phyloP scores from a whole-genome alignment of 2,888 invertebrate genomes.

The Eubasilissa splendida region DNA sequence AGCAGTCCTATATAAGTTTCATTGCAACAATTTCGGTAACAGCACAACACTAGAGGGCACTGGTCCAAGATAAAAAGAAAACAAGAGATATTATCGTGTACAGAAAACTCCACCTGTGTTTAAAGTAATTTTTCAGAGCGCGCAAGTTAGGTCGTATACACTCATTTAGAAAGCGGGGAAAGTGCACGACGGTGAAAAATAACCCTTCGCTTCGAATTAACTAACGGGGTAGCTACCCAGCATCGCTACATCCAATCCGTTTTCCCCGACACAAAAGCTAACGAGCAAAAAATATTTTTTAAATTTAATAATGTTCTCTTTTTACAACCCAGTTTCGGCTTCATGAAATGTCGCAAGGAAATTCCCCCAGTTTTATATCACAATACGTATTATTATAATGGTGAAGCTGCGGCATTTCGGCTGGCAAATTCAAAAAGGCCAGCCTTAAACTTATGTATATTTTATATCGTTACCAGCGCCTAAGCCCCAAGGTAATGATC shows the following conservation, averaged over 20 bases:
- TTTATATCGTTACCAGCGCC: not conserved
- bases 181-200: constrained; percentile 6
- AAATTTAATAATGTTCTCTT: too few relatives aligned
- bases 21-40: too few relatives aligned
- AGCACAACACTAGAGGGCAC: not conserved
- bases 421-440: constrained; percentile 3
- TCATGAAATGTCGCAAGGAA: too few relatives aligned
- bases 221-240: not conserved
- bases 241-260: constrained; percentile 1
- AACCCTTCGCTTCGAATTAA: constrained; percentile 8
- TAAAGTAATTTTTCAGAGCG: constrained; percentile 2
- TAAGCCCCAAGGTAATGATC: too few relatives aligned
- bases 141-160: not conserved
- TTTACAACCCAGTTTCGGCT: too few relatives aligned
- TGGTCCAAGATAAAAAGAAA: not conserved
- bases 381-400: not conserved
- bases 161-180: constrained; percentile 5
- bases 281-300: not conserved
- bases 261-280: constrained; percentile 11
- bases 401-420: not conserved
- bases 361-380: not conserved
- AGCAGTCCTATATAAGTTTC: too few relatives aligned
- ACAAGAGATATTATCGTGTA: too few relatives aligned
- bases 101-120: constrained; percentile 11
- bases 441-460: not conserved